Conservation (phyloP, 2,113 vertebrate species). For the Cariama cristata region DNA sequence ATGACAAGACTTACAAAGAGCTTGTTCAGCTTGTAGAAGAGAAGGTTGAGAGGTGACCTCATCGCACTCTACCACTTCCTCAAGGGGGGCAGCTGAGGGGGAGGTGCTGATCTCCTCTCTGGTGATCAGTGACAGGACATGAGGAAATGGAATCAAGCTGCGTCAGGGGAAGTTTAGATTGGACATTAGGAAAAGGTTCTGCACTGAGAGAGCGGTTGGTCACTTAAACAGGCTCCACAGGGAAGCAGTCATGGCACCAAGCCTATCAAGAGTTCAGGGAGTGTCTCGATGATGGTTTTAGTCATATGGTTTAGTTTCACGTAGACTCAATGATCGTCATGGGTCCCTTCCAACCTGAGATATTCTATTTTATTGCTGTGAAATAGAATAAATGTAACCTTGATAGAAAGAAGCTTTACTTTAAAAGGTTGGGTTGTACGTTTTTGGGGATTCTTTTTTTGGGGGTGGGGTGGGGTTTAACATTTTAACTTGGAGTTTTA, state of each 20-base stretch:
- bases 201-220: background rate
- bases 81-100: background rate
- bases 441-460: rapidly evolving
- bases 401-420: background rate
- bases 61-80: background rate
- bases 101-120: background rate
- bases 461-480: rapidly evolving
- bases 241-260: background rate
- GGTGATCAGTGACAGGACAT: rapidly evolving
- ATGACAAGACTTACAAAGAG: background rate
- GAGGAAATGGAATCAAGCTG: background rate
- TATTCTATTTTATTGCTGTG: background rate
- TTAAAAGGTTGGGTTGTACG: background rate
- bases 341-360: background rate
- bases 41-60: background rate
- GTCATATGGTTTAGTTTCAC: background rate
- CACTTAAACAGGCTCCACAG: background rate
- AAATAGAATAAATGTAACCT: background rate
- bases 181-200: background rate
- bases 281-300: background rate
- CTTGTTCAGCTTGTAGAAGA: background rate
- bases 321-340: background rate
- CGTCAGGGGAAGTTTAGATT: background rate
- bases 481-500: background rate
- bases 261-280: background rate